Percentiles rank a stretch among this genome's conserved stretches.
Conservation (phyloP, 2,113 vertebrate species). For the Thamnaconus septentrionalis region DNA sequence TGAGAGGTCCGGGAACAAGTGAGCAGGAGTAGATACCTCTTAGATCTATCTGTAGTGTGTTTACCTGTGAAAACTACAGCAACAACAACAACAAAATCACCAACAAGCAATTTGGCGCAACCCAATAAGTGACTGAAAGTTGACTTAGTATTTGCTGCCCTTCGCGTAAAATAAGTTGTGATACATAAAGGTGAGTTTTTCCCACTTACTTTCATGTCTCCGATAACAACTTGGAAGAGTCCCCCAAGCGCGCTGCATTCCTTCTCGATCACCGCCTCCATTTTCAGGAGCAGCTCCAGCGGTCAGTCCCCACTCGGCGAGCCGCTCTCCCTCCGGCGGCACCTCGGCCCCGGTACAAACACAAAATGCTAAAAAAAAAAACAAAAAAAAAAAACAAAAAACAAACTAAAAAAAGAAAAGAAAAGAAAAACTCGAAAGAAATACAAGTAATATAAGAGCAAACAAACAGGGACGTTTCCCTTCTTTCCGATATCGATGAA, state of each 20-base stretch:
- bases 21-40: too few species aligned
- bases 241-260: slow-evolving; percentile 84
- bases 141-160: too few species aligned
- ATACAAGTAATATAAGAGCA: background rate
- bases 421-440: background rate
- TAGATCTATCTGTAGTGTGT: too few species aligned
- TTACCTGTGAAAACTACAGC: too few species aligned
- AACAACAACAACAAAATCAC: too few species aligned
- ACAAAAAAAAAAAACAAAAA: background rate
- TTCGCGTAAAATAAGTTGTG: background rate
- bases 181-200: background rate
- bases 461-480: background rate
- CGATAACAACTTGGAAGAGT: slow-evolving; percentile 82
- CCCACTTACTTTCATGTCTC: slow-evolving; percentile 81
- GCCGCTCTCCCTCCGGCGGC: slow-evolving; percentile 38
- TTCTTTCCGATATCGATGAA: background rate
- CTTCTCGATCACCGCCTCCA: slow-evolving; percentile 82
- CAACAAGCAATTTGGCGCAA: too few species aligned
- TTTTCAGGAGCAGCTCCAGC: slow-evolving; percentile 66
- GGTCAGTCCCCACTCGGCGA: slow-evolving; percentile 60
- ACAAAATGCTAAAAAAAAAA: slow-evolving; percentile 1
- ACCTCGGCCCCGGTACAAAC: slow-evolving; percentile 33
- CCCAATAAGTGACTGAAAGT: too few species aligned
- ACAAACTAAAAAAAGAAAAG: background rate
- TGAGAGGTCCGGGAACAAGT: too few species aligned